Conservation (phyloP, 2,113 vertebrate genomes). For the Clarias batrachus region DNA sequence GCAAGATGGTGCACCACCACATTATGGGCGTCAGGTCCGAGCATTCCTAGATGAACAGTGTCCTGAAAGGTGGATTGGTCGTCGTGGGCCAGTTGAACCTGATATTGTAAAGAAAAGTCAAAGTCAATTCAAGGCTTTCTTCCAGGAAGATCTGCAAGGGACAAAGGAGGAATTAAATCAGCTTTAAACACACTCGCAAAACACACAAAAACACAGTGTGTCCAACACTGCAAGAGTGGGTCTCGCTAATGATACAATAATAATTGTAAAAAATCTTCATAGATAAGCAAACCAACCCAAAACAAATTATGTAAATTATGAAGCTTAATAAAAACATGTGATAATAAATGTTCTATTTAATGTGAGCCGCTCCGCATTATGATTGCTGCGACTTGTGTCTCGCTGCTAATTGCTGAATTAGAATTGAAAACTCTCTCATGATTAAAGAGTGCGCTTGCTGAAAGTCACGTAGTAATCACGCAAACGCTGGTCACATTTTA, state of each 20-base stretch:
- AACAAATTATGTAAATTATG: constrained; percentile 25
- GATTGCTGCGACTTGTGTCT: constrained; percentile 41
- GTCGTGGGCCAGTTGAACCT: background rate
- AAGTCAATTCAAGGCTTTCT: background rate
- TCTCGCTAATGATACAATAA: constrained; percentile 37
- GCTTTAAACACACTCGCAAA: constrained; percentile 6
- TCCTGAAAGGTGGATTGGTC: no score
- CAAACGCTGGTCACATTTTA: constrained; percentile 21
- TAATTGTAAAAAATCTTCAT: constrained; percentile 8
- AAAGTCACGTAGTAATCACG: constrained; percentile 39
- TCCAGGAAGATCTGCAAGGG: constrained; percentile 76
- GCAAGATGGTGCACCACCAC: no score
- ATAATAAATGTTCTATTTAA: constrained; percentile 34
- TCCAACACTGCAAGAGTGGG: background rate
- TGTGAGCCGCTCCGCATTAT: constrained; percentile 32
- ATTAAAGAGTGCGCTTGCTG: constrained; percentile 36
- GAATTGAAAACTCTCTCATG: constrained; percentile 33
- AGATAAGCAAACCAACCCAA: constrained; percentile 43
- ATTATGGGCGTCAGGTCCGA: no score
- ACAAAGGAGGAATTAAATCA: constrained; percentile 31
- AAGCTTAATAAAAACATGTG: background rate
- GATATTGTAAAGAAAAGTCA: background rate
- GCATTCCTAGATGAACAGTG: no score
- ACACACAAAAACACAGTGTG: background rate
- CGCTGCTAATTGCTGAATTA: constrained; percentile 46